phyloP scores from a whole-genome alignment of 2,113 vertebrate genomes.

The Raja brachyura region DNA sequence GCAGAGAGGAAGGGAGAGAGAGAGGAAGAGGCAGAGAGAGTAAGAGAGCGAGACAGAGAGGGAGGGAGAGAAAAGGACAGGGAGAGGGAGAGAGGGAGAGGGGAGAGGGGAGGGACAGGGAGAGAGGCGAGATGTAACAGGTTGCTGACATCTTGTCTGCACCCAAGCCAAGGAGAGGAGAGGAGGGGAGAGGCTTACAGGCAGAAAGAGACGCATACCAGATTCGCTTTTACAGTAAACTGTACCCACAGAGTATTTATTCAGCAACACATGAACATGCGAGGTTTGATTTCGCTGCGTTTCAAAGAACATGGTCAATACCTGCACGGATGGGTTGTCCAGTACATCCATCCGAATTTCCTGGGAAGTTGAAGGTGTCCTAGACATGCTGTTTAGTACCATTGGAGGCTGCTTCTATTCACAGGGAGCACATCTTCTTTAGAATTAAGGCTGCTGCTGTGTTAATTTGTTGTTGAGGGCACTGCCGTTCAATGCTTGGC shows the following conservation, averaged over 20 bases:
- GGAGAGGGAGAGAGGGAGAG: too few relatives aligned
- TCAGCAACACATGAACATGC: slow-evolving; percentile 23
- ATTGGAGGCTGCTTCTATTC: slow-evolving; percentile 59
- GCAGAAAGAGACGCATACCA: neutral
- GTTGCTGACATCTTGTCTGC: slow-evolving; percentile 43
- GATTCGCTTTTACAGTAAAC: slow-evolving; percentile 14
- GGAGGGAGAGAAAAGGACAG: too few relatives aligned
- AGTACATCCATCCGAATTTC: slow-evolving; percentile 98
- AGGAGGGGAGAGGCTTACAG: slow-evolving; percentile 39
- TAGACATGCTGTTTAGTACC: slow-evolving; percentile 97
- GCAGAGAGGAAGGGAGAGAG: too few relatives aligned
- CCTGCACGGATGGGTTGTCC: slow-evolving; percentile 81
- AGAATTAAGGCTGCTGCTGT: slow-evolving; percentile 39
- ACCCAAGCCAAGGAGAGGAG: slow-evolving; percentile 43
- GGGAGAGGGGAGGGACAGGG: too few relatives aligned
- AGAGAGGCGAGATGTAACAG: neutral
- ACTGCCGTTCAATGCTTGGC: neutral
- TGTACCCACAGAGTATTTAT: slow-evolving; percentile 40
- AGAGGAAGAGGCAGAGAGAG: too few relatives aligned
- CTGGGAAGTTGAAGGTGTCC: slow-evolving; percentile 89
- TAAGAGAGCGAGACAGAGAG: too few relatives aligned
- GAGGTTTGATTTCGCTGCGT: neutral
- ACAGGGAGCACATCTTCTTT: slow-evolving; percentile 49
- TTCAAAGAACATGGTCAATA: slow-evolving; percentile 49
- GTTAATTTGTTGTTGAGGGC: neutral